Evolutionary conservation across 1,140 invertebrate genomes (phyloP), one percentile per base, ranked within the genome.

Genomic region (Proales similis): DNA sequence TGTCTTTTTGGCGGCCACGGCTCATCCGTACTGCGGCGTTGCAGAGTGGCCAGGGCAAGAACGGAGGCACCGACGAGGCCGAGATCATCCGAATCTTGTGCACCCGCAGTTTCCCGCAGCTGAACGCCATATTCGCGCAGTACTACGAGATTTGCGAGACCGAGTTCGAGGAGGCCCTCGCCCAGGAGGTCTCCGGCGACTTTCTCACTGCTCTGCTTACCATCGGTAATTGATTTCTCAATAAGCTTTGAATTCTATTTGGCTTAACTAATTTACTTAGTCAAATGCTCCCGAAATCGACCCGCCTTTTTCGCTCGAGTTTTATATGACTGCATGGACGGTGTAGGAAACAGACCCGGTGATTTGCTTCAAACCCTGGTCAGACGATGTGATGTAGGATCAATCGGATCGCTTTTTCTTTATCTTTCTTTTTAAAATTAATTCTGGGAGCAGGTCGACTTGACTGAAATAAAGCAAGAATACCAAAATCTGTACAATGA

Each of bases 41-140:
- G 17, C 27, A 48, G 17, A 30, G 45, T 26, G 61, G 61, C 9
- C 22, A 36, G 48, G 45, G 46, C 19, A 47, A 63, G 43, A 12
- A 9, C 14, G 61, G 61, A 26, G n/a, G n/a, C n/a, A 63, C 61
- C n/a, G 45, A 63, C 22, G 61, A 63, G 42, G n/a, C 26, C 27
- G 39, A 33, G 24, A 48, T 63, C 24, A 32, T 45, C 17, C 9
- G 20, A 38, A 48, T 48, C n/a, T 38, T 63, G 6, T 36, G 27
- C 27, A 11, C n/a, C 7, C 30, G 61, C 64, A 85, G 82, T 68
- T 83, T 82, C 67, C 76, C 77, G 2, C 84, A 86, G 67, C 72
- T 86, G 63, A 75, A 76, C 20, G 70, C 81, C 5, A 79, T 84
- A 12, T 85, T 85, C 68, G 81, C 84, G 45, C 80, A 81, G 68